phyloP scores from a whole-genome alignment of 2,797 vertebrate genomes.

The Champsocephalus esox region DNA sequence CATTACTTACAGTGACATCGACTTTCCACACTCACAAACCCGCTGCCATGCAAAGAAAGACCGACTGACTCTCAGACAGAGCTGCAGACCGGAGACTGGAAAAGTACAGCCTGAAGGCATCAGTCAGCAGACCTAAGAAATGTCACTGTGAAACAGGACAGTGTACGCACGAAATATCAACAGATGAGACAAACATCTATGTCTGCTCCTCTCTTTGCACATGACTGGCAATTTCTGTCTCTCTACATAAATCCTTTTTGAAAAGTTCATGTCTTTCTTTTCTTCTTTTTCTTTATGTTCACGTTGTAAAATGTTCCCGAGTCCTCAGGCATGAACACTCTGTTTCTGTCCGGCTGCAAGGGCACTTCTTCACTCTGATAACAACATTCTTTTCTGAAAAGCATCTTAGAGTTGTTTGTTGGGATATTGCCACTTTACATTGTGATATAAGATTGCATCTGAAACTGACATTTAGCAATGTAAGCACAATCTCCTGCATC shows the following conservation, averaged over 20 bases:
- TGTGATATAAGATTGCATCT: conserved; percentile 22
- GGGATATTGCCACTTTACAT: conserved; percentile 25
- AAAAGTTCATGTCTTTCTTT: neutral
- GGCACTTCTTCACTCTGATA: conserved; percentile 7
- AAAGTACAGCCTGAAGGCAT: conserved; percentile 16
- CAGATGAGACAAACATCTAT: conserved; percentile 21
- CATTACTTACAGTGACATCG: conserved; percentile 49
- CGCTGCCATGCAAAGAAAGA: neutral
- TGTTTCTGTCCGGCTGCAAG: conserved; percentile 4
- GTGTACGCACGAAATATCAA: conserved; percentile 39
- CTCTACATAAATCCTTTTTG: conserved; percentile 1
- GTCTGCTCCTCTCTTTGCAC: neutral
- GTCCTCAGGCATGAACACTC: conserved; percentile 16
- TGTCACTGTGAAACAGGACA: conserved; percentile 26
- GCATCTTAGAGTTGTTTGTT: conserved; percentile 20
- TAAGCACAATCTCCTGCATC: conserved; percentile 12
- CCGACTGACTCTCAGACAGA: conserved; percentile 17
- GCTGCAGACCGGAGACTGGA: conserved; percentile 8
- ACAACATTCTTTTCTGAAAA: conserved; percentile 14
- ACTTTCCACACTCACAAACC: conserved; percentile 11
- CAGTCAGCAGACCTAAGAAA: conserved; percentile 40
- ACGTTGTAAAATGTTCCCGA: conserved; percentile 7
- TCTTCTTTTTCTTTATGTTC: neutral
- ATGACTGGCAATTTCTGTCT: conserved; percentile 16
- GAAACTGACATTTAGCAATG: conserved; percentile 12